Evolutionary conservation across 2,888 invertebrate genomes (phyloP).

Genomic region (Plagodis pulveraria): DNA sequence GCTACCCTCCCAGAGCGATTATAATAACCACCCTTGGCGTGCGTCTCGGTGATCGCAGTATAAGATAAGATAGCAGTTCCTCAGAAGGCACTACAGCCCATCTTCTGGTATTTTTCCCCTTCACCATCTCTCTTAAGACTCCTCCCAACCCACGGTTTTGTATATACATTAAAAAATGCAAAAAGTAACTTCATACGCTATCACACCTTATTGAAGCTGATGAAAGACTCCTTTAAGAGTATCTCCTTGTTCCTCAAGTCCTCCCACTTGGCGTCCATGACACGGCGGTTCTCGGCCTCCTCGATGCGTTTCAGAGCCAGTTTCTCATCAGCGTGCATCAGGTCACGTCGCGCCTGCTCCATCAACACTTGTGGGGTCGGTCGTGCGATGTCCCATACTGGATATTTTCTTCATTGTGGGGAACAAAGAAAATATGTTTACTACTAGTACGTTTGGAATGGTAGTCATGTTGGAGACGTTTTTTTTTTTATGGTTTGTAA

Average conservation of each 20-base stretch:
- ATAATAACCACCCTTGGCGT: too few species aligned
- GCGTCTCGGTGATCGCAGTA: too few species aligned
- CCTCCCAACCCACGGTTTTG: too few species aligned
- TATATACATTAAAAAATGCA: too few species aligned
- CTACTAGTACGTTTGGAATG: neutral
- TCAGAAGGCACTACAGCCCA: too few species aligned
- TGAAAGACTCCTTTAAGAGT: conserved; percentile 83
- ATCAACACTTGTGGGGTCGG: conserved; percentile 82
- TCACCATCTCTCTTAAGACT: too few species aligned
- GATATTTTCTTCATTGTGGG: conserved; percentile 75
- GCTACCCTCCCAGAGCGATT: too few species aligned
- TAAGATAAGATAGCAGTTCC: too few species aligned
- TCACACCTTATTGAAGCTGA: conserved; percentile 85
- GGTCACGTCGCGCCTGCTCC: conserved; percentile 81
- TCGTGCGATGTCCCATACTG: conserved; percentile 86
- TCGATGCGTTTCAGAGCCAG: conserved; percentile 73
- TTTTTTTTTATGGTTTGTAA: too few species aligned
- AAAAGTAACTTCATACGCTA: too few species aligned
- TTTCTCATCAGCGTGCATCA: conserved; percentile 78
- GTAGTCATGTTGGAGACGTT: too few species aligned
- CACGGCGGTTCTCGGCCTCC: conserved; percentile 63
- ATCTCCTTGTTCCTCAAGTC: conserved; percentile 81
- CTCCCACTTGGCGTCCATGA: conserved; percentile 83
- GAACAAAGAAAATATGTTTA: neutral
- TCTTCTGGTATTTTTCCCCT: too few species aligned